Evolutionary conservation across 2,113 vertebrate genomes (phyloP).

Genomic region (Cacatua alba): DNA sequence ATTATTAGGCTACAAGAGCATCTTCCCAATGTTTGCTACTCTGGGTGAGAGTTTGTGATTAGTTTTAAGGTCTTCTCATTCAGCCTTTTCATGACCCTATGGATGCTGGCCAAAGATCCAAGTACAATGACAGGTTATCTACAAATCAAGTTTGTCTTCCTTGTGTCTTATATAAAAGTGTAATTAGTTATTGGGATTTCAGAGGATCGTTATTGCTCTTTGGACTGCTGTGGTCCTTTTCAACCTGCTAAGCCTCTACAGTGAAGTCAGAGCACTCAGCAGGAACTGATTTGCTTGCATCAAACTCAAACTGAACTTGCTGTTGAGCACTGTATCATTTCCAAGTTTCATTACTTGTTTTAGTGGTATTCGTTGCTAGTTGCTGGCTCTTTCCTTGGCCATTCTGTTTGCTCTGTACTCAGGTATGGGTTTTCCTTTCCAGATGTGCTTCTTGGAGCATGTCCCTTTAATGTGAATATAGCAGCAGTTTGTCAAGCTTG

Average conservation of each 20-base stretch:
- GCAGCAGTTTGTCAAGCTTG: neutral
- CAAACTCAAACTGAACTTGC: neutral
- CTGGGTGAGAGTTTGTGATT: neutral
- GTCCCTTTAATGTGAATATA: neutral
- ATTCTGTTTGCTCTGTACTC: neutral
- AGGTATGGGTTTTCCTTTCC: neutral
- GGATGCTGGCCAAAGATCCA: neutral
- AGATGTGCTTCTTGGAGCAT: fast-evolving
- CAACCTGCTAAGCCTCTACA: neutral
- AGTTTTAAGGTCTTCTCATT: neutral
- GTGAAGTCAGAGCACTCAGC: neutral
- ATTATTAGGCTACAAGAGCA: neutral
- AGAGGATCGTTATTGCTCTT: neutral
- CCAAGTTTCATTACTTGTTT: neutral
- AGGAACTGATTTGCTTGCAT: neutral
- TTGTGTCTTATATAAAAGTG: neutral
- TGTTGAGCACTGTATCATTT: neutral
- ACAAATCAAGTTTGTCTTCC: neutral
- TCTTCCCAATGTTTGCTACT: neutral
- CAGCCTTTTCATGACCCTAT: neutral
- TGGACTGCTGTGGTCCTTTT: neutral
- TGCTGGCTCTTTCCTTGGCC: neutral
- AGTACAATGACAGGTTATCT: neutral
- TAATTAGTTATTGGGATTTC: neutral
- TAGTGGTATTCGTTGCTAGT: neutral